phyloP scores from a whole-genome alignment of 2,797 vertebrate genomes.

The Sitta carolinensis region DNA sequence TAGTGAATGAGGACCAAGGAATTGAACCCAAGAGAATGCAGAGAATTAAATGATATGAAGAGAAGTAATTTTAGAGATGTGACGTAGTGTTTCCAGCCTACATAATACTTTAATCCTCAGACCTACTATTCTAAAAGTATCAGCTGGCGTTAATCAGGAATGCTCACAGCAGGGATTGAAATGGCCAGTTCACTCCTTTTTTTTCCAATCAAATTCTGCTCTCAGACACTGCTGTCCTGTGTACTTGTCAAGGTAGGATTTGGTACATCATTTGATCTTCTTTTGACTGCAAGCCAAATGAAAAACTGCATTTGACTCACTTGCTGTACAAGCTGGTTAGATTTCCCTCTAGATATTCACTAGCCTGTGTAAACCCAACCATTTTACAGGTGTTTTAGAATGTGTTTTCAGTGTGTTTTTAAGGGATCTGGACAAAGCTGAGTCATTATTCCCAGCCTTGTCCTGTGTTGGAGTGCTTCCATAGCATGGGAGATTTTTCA shows the following conservation, averaged over 20 bases:
- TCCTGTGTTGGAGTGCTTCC: background rate
- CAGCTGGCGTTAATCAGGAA: constrained; percentile 1
- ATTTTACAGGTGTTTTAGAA: background rate
- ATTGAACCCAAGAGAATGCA: background rate
- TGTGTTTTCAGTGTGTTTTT: background rate
- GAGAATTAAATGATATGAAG: background rate
- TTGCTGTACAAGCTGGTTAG: background rate
- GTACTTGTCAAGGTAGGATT: background rate
- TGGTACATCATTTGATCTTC: background rate
- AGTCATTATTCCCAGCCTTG: background rate
- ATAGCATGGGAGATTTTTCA: background rate
- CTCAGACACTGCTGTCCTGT: background rate
- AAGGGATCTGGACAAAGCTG: background rate
- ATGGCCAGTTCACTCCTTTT: background rate
- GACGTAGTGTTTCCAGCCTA: background rate
- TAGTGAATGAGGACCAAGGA: background rate
- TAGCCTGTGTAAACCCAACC: background rate
- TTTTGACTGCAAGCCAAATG: background rate
- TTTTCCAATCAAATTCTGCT: background rate
- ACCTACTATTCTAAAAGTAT: background rate
- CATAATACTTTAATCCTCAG: constrained; percentile 45
- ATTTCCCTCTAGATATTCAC: background rate
- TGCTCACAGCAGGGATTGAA: background rate
- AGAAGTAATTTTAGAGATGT: constrained; percentile 23
- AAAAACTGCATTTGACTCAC: background rate